phyloP scores from a whole-genome alignment of 2,797 vertebrate species.

The Hypotaenidia philippensis region DNA sequence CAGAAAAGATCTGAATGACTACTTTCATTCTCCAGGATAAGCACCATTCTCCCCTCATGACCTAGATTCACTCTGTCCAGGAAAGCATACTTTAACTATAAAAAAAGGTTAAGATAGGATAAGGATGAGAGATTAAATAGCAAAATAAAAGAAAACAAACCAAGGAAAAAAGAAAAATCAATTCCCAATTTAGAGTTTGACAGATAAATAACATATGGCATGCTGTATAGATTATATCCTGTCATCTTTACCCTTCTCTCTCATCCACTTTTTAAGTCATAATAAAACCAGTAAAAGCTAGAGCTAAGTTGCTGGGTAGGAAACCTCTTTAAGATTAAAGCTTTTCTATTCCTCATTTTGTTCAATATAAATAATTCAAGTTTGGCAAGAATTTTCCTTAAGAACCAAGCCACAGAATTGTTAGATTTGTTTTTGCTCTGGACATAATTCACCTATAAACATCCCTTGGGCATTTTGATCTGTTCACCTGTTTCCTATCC shows the following conservation, averaged over 20 bases:
- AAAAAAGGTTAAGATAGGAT: neutral
- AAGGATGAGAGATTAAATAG: neutral
- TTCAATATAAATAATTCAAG: neutral
- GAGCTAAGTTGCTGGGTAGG: neutral
- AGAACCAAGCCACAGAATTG: rapidly evolving
- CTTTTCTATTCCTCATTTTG: neutral
- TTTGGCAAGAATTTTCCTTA: neutral
- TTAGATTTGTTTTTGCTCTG: neutral
- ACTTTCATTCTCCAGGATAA: neutral
- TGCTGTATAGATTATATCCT: neutral
- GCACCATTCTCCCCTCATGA: neutral
- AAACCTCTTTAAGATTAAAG: neutral
- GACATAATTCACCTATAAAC: neutral
- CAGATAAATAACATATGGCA: neutral
- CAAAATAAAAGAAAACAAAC: too few relatives aligned
- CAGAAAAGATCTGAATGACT: neutral
- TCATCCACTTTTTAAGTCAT: neutral
- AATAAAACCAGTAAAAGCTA: neutral
- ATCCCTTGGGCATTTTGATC: neutral
- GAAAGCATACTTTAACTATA: neutral
- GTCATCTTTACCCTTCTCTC: rapidly evolving
- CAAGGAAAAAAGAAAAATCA: neutral
- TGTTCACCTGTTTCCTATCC: neutral
- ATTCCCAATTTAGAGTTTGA: neutral
- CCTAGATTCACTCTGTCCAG: neutral